These are phyloP conservation scores for Scylla paramamosain DNA, from an alignment of 1,140 invertebrate genomes.

Conservation along the genomic window DNA sequence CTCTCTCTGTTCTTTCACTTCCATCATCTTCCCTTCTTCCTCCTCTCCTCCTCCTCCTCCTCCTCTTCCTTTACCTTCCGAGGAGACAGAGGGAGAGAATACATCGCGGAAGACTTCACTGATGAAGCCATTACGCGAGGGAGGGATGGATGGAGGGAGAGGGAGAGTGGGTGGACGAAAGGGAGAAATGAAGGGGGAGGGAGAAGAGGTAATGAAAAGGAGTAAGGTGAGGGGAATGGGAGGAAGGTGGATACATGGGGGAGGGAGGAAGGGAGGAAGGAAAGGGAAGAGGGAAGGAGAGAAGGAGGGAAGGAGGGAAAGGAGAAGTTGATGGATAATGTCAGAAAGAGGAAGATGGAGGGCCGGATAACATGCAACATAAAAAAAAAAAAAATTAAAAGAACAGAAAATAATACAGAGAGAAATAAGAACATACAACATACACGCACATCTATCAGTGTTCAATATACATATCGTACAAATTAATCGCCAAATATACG, in stretches of 20 bases:
- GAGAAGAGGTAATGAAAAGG: background rate
- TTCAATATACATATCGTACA: too few species aligned
- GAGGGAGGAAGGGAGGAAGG: background rate
- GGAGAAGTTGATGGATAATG: background rate
- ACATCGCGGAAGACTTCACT: background rate
- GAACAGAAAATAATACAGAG: too few species aligned
- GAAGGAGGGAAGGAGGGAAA: too few species aligned
- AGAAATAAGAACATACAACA: too few species aligned
- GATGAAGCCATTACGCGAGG: background rate
- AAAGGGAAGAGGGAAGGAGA: background rate
- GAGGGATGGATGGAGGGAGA: background rate
- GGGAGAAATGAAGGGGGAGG: background rate
- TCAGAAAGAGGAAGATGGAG: background rate
- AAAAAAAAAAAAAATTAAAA: background rate
- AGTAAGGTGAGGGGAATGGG: background rate
- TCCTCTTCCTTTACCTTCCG: background rate
- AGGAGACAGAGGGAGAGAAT: background rate
- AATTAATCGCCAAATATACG: too few species aligned
- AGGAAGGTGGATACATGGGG: background rate
- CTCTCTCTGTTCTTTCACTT: too few species aligned
- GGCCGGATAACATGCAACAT: background rate
- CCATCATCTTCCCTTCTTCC: too few species aligned
- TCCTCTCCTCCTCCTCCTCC: background rate
- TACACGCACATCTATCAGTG: too few species aligned
- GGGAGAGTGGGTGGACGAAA: background rate